Evolutionary conservation across 2,888 invertebrate genomes (phyloP).

Genomic region (Strigamia transsilvanica): DNA sequence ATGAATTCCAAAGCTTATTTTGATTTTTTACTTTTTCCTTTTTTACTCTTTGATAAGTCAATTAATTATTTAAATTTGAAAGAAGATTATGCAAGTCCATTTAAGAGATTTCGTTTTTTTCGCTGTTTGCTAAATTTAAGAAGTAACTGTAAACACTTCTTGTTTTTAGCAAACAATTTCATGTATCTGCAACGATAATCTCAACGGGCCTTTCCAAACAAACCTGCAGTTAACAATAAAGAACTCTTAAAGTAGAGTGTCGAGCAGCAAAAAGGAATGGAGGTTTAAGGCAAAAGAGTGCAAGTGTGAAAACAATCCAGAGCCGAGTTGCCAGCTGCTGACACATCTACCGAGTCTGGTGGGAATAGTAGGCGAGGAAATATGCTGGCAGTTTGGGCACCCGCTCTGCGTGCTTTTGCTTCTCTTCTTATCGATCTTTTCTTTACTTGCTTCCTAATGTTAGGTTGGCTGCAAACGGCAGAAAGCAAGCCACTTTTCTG

Average conservation of each 20-base stretch:
- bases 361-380: slow-evolving; percentile 45
- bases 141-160: neutral
- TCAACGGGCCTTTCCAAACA: slow-evolving; percentile 20
- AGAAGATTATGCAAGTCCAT: too few relatives aligned
- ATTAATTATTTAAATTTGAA: too few relatives aligned
- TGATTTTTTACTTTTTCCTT: too few relatives aligned
- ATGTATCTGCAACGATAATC: neutral
- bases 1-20: too few relatives aligned
- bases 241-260: slow-evolving; percentile 39
- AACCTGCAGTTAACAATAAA: slow-evolving; percentile 16
- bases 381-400: slow-evolving; percentile 48
- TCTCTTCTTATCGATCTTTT: slow-evolving; percentile 45
- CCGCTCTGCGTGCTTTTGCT: slow-evolving; percentile 21
- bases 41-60: too few relatives aligned
- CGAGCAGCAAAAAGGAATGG: slow-evolving; percentile 17
- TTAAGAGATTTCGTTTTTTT: neutral
- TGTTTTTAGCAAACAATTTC: slow-evolving; percentile 14
- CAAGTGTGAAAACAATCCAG: slow-evolving; percentile 48
- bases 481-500: slow-evolving; percentile 24
- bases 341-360: slow-evolving; percentile 49
- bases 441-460: slow-evolving; percentile 45
- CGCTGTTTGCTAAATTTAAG: too few relatives aligned
- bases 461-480: slow-evolving; percentile 22
- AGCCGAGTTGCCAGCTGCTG: slow-evolving; percentile 49
- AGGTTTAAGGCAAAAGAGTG: slow-evolving; percentile 43